phyloP scores from a whole-genome alignment of 1,140 invertebrate genomes.

The Eriosoma lanigerum region DNA sequence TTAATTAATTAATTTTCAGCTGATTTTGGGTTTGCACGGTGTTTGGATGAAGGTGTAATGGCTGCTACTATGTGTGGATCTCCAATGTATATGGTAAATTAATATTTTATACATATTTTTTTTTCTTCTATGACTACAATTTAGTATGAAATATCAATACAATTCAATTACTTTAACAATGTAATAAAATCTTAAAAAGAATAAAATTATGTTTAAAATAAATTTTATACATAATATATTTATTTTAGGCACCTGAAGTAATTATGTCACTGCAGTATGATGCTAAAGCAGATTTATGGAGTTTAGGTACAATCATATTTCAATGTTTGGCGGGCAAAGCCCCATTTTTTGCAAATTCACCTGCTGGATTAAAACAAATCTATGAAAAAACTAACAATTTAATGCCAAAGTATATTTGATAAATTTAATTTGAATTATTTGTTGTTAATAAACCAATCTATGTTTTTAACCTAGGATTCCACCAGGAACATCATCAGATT shows the following conservation, averaged over 20 bases:
- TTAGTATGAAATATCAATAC: too few species aligned
- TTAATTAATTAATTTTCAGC: constrained; percentile 64
- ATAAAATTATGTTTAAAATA: too few species aligned
- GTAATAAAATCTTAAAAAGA: too few species aligned
- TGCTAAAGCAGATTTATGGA: constrained; percentile 99
- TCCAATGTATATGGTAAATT: constrained; percentile 96
- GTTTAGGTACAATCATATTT: constrained; percentile 97
- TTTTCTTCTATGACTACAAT: too few species aligned
- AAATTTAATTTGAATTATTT: constrained; percentile 18
- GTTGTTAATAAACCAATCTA: background rate
- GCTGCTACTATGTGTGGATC: constrained; percentile 98
- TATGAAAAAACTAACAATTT: constrained; percentile 97
- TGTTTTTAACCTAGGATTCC: constrained; percentile 75
- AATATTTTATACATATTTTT: background rate
- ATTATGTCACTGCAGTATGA: constrained; percentile 99
- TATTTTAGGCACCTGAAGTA: constrained; percentile 93
- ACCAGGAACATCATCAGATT: constrained; percentile 82
- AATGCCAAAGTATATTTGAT: constrained; percentile 79
- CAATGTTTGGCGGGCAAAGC: constrained; percentile 98
- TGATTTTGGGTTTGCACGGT: constrained; percentile 99
- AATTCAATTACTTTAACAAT: too few species aligned
- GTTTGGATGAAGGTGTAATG: constrained; percentile 98
- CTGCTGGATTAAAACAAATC: constrained; percentile 95
- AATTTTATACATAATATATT: too few species aligned
- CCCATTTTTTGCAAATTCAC: constrained; percentile 96